Evolutionary conservation across 2,888 invertebrate species (phyloP).

Genomic region (Trilocha varians): DNA sequence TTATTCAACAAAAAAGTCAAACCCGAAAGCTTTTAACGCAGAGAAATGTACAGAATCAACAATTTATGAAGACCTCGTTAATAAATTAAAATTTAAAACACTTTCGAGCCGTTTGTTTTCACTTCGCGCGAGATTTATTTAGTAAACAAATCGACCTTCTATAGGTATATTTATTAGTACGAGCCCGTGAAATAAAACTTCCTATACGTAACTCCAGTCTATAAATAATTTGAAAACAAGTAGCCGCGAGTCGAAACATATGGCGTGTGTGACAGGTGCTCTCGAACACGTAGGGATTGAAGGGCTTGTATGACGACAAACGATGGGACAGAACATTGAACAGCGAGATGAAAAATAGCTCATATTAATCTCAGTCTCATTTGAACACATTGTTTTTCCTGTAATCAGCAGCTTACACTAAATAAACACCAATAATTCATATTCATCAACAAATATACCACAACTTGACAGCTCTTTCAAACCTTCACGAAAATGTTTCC

Average conservation of each 20-base stretch:
- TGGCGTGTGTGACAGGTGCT: constrained; percentile 50
- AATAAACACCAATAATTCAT: too few species aligned
- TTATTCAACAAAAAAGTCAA: constrained; percentile 28
- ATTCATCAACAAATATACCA: too few species aligned
- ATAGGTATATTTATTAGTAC: not conserved
- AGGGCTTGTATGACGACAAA: constrained; percentile 49
- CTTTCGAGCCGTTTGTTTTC: not conserved
- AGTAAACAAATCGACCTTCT: not conserved
- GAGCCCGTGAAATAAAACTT: constrained; percentile 20
- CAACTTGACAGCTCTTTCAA: too few species aligned
- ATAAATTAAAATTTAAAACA: constrained; percentile 7
- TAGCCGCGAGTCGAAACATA: constrained; percentile 26
- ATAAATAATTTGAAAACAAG: constrained; percentile 12
- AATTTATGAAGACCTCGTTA: not conserved
- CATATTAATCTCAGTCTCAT: not conserved
- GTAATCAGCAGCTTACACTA: too few species aligned
- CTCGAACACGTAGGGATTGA: constrained; percentile 53
- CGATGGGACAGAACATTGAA: constrained; percentile 23
- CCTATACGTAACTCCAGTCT: constrained; percentile 24
- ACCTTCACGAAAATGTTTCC: too few species aligned
- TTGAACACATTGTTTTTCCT: constrained; percentile 19
- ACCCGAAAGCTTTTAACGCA: constrained; percentile 44
- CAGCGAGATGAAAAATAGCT: constrained; percentile 2
- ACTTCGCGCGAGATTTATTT: constrained; percentile 13
- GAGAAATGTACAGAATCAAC: constrained; percentile 30